Conservation (phyloP, 2,797 vertebrate species). For the Mormyrops attenuatus region DNA sequence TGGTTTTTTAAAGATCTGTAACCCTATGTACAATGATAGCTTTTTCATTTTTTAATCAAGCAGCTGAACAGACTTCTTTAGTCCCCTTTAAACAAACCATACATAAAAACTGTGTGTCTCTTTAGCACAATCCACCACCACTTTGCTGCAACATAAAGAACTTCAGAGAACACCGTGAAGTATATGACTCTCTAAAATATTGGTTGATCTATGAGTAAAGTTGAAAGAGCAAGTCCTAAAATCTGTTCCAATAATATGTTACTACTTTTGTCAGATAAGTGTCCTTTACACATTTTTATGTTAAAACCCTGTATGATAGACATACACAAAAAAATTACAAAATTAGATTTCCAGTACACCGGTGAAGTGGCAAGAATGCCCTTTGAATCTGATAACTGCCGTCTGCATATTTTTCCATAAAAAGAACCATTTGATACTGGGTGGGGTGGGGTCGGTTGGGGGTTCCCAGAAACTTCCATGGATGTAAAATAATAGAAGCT, state of each 20-base stretch:
- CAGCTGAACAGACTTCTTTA: background rate
- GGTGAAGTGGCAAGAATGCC: conserved; percentile 31
- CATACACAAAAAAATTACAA: conserved; percentile 2
- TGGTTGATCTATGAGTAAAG: background rate
- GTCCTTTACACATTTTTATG: background rate
- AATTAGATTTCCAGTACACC: background rate
- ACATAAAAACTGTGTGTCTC: background rate
- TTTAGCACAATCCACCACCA: background rate
- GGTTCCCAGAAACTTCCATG: conserved; percentile 34
- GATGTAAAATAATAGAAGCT: conserved; percentile 41
- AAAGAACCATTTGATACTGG: conserved; percentile 31
- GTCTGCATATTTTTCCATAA: background rate
- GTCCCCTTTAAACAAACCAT: background rate
- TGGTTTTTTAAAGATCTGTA: background rate
- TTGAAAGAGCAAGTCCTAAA: background rate
- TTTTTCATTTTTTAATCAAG: background rate
- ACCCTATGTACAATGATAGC: background rate
- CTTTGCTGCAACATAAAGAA: background rate
- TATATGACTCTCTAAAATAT: background rate
- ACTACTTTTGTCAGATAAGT: background rate
- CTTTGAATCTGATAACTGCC: background rate
- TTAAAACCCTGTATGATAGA: background rate
- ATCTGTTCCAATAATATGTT: background rate
- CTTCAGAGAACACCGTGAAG: background rate
- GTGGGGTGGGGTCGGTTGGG: conserved; percentile 17